These are phyloP conservation scores for Rhombomys opimus DNA, from an alignment of 2,113 vertebrate genomes.

Conservation along the genomic window DNA sequence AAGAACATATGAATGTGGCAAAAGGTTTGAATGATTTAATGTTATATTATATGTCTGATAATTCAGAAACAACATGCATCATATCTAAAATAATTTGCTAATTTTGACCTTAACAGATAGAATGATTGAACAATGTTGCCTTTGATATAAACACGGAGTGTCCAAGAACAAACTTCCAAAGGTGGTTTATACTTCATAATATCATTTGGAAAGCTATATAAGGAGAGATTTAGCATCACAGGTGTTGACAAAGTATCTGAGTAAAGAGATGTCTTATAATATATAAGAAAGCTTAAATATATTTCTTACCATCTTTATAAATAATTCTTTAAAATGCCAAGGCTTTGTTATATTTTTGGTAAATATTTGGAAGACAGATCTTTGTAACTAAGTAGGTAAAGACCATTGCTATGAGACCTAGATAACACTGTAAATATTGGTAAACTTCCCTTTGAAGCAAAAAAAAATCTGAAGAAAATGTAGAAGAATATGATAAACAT, in stretches of 20 bases:
- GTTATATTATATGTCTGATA: background rate
- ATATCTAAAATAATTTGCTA: background rate
- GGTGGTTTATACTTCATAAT: slow-evolving; percentile 1
- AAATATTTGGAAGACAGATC: slow-evolving; percentile 28
- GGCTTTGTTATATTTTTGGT: background rate
- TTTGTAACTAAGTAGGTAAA: background rate
- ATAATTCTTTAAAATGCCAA: slow-evolving; percentile 26
- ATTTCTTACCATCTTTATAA: slow-evolving; percentile 39
- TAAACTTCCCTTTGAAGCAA: slow-evolving; percentile 24
- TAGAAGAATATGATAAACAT: background rate
- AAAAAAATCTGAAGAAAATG: background rate
- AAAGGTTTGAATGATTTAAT: background rate
- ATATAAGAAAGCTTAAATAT: background rate
- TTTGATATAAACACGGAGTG: background rate
- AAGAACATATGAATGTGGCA: background rate
- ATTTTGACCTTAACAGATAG: slow-evolving; percentile 50
- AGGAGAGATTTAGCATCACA: background rate
- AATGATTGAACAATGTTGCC: background rate
- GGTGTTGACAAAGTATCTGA: slow-evolving; percentile 13
- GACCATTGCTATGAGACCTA: background rate
- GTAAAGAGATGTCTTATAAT: background rate
- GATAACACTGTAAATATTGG: background rate
- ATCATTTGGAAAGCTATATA: background rate
- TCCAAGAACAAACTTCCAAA: slow-evolving; percentile 36
- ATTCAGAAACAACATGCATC: background rate